Percentiles rank a stretch among this genome's conserved stretches.
Conservation (phyloP, 2,113 vertebrate genomes). For the Apus apus region DNA sequence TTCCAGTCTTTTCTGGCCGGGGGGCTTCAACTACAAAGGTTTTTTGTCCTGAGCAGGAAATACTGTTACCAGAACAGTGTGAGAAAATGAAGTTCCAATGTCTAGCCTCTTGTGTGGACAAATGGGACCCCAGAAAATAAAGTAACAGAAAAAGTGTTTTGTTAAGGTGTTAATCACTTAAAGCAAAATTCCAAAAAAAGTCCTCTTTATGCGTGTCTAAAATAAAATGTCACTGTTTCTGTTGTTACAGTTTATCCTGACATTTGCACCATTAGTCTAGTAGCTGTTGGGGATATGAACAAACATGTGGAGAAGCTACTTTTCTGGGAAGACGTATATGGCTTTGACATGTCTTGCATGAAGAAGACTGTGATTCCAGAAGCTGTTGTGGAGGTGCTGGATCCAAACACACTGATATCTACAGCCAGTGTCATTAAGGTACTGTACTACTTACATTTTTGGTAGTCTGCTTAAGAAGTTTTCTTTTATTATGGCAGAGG, state of each 20-base stretch:
- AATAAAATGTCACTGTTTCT: background rate
- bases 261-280: slow-evolving; percentile 87
- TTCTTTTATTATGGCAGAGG: background rate
- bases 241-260: slow-evolving; percentile 90
- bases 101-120: background rate
- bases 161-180: background rate
- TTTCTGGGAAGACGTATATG: slow-evolving; percentile 96
- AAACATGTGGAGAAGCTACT: slow-evolving; percentile 82
- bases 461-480: background rate
- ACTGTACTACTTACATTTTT: background rate
- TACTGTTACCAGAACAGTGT: background rate
- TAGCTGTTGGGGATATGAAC: slow-evolving; percentile 83
- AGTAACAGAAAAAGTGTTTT: background rate
- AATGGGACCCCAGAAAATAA: background rate
- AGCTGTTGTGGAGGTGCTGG: slow-evolving; percentile 86
- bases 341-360: slow-evolving; percentile 96
- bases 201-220: background rate
- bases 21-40: background rate
- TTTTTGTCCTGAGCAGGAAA: background rate
- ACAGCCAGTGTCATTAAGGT: slow-evolving; percentile 88
- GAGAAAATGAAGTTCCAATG: background rate
- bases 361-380: slow-evolving; percentile 91
- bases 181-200: background rate
- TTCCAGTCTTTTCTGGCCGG: background rate
- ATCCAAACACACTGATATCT: slow-evolving; percentile 85